These are phyloP conservation scores for Chloroceryle aenea DNA, from an alignment of 2,113 vertebrate species.

Conservation along the genomic window DNA sequence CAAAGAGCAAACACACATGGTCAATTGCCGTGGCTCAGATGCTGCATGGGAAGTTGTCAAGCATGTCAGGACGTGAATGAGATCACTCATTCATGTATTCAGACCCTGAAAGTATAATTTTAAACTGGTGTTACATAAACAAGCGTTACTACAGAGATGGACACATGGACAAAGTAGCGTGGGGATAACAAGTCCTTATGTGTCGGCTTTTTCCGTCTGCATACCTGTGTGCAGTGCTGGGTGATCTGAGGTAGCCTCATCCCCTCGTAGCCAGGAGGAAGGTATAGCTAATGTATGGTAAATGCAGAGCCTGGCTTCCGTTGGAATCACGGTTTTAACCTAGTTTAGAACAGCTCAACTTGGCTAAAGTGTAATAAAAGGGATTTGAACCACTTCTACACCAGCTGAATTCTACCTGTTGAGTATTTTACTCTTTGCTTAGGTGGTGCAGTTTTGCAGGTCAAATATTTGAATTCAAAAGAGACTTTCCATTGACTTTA, in stretches of 20 bases:
- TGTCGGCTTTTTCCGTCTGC: not conserved
- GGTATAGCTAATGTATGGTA: not conserved
- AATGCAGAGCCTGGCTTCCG: not conserved
- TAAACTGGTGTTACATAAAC: not conserved
- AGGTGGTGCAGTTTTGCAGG: not conserved
- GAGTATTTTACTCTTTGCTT: not conserved
- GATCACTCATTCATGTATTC: conserved; percentile 42
- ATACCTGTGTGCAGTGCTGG: not conserved
- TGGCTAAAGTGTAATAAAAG: not conserved
- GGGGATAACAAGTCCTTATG: not conserved
- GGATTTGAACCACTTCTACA: not conserved
- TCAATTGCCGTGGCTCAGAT: conserved; percentile 27
- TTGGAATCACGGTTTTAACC: not conserved
- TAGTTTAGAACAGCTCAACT: not conserved
- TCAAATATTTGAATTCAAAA: not conserved
- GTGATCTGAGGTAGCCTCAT: not conserved
- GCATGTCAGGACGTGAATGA: conserved; percentile 35
- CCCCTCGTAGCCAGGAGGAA: not conserved
- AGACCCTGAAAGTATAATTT: conserved; percentile 8
- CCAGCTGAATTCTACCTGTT: not conserved
- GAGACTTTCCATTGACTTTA: not conserved
- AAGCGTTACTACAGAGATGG: not conserved
- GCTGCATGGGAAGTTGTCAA: conserved; percentile 24
- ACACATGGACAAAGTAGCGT: not conserved
- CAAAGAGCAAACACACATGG: conserved; percentile 41